phyloP scores from a whole-genome alignment of 2,888 invertebrate species.

The Drosophila limbata region DNA sequence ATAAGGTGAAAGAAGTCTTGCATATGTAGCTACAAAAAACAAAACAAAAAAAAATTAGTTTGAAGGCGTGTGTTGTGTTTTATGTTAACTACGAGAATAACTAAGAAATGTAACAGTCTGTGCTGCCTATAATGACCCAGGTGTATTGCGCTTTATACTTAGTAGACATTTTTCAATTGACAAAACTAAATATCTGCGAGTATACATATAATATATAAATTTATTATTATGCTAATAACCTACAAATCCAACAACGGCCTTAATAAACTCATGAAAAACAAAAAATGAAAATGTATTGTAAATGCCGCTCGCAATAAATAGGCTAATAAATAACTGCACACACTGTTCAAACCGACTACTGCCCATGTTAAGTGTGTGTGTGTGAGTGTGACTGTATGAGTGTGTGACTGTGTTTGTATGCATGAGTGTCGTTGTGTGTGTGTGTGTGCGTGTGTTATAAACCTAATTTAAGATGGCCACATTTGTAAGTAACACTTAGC shows the following conservation, averaged over 20 bases:
- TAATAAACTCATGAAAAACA: conserved; percentile 53
- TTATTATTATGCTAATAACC: conserved; percentile 46
- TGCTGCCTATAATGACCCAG: conserved; percentile 56
- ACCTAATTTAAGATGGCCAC: conserved; percentile 72
- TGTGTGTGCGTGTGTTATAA: conserved; percentile 26
- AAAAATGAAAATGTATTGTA: conserved; percentile 30
- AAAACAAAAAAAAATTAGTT: conserved; percentile 27
- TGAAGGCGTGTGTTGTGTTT: conserved; percentile 44
- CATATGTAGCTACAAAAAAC: conserved; percentile 1
- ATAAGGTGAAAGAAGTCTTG: conserved; percentile 39
- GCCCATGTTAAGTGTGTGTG: conserved; percentile 60
- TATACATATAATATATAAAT: conserved; percentile 24
- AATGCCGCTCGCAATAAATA: conserved; percentile 49
- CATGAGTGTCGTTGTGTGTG: conserved; percentile 3
- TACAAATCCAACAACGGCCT: conserved; percentile 77
- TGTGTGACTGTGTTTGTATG: conserved; percentile 30
- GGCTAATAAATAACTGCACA: conserved; percentile 55
- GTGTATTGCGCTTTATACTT: conserved; percentile 56
- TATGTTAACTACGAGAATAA: conserved; percentile 50
- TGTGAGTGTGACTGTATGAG: conserved; percentile 10
- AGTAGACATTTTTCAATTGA: conserved; percentile 75
- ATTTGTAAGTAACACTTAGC: conserved; percentile 73
- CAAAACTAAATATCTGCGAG: conserved; percentile 33
- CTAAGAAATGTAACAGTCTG: conserved; percentile 63
- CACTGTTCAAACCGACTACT: conserved; percentile 76